Evolutionary conservation across 2,113 vertebrate species (phyloP), one percentile per base, ranked within the genome.

Genomic region (Tragelaphus strepsiceros): DNA sequence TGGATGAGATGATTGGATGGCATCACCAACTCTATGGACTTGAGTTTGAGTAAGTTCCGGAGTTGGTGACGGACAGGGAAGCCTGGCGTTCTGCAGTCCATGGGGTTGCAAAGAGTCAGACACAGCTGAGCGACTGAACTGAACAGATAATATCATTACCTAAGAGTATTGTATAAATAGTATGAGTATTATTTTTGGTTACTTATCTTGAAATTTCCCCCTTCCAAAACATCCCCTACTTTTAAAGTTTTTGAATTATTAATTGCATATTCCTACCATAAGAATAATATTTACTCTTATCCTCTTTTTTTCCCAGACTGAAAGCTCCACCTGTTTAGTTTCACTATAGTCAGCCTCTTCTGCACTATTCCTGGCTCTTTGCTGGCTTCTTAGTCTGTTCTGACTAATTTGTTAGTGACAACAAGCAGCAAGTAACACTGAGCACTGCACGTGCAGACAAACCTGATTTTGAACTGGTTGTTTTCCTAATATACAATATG

Each of bases 241-340:
- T 53, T 94, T 78, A 81, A 96, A 85, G 46, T 58, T 87, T 84
- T 93, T 8, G 56, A 97, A 95, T 90, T 71, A 78, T 49, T 92
- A 88, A 67, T 32, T 83, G 71, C 62, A 92, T 26, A 32, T 84
- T n/a, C 16, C 30, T 77, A 15, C 39, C 35, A 12, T 93, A 24
- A 88, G 21, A 88, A 89, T 56, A 96, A 89, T 82, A 81, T 93
- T 88, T 91, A 62, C 39, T 56, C 12, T 81, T 53, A 92, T 6
- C 21, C 2, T 6, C 5, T 28, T 51, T 62, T 80, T 83, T 67
- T n/a, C 46, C 13, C 51, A 91, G 77, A 54, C 62, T 32, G 24
- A 96, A 96, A 81, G 43, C 8, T 14, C 84, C 56, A 35, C 49
- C 77, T 58, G 56, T 49, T 84, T 8, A 15, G 32, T 6, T 64